Conservation (phyloP, 2,888 invertebrate species). For the Oligia latruncula region DNA sequence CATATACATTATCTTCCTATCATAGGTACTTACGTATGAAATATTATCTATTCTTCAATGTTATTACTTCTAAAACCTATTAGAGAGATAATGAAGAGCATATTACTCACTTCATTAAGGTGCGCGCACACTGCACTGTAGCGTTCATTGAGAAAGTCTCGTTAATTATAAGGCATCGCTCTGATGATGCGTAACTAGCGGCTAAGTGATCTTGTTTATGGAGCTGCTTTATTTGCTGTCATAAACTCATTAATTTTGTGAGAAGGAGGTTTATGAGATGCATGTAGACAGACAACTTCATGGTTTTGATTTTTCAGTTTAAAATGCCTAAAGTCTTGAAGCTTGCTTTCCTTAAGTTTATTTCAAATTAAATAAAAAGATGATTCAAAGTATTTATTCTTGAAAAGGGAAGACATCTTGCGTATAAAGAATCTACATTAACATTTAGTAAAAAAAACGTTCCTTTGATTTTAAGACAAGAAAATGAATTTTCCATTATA, state of each 20-base stretch:
- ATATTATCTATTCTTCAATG: not conserved
- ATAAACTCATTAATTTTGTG: slow-evolving; percentile 18
- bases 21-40: not conserved
- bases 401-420: not conserved
- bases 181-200: slow-evolving; percentile 59
- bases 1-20: not conserved
- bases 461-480: too few relatives aligned
- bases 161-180: slow-evolving; percentile 64
- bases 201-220: slow-evolving; percentile 27
- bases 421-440: not conserved
- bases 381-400: not conserved
- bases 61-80: slow-evolving; percentile 32
- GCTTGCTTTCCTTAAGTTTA: not conserved
- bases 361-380: not conserved
- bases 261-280: not conserved
- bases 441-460: too few relatives aligned
- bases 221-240: slow-evolving; percentile 9
- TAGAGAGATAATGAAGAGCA: slow-evolving; percentile 16
- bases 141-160: slow-evolving; percentile 70
- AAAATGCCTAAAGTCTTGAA: not conserved
- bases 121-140: slow-evolving; percentile 55
- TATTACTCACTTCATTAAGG: slow-evolving; percentile 63
- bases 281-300: not conserved
- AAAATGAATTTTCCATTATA: not conserved
- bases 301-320: not conserved